phyloP scores from a whole-genome alignment of 1,140 invertebrate species.

The Branchinecta lynchi region DNA sequence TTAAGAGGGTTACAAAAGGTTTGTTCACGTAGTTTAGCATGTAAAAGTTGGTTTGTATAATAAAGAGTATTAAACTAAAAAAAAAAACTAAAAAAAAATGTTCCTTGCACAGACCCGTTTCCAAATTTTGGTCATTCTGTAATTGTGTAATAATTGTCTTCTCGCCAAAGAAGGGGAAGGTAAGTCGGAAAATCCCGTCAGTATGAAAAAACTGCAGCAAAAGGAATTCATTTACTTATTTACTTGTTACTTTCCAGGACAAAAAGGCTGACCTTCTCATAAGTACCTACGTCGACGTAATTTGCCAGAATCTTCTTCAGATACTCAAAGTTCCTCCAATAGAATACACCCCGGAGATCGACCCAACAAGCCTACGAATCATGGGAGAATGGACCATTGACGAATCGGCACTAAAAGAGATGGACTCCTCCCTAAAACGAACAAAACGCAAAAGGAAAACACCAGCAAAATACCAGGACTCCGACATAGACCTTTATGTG shows the following conservation, averaged over 20 bases:
- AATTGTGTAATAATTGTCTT: too few species aligned
- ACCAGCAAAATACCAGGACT: background rate
- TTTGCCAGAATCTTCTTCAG: conserved; percentile 59
- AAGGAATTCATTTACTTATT: too few species aligned
- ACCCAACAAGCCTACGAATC: conserved; percentile 40
- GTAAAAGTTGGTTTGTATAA: too few species aligned
- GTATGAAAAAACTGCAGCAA: too few species aligned
- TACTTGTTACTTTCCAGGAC: conserved; percentile 44
- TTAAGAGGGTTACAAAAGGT: too few species aligned
- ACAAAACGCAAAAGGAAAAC: background rate
- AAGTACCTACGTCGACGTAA: conserved; percentile 71
- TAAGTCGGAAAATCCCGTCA: too few species aligned
- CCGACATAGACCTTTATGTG: background rate
- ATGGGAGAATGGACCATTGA: background rate
- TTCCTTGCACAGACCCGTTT: too few species aligned
- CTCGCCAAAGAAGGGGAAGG: too few species aligned
- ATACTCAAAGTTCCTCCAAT: conserved; percentile 51
- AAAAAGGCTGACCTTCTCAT: conserved; percentile 80
- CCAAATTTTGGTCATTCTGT: too few species aligned
- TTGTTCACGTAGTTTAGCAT: too few species aligned
- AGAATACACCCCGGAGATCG: conserved; percentile 44
- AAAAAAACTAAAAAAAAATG: too few species aligned
- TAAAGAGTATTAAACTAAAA: too few species aligned
- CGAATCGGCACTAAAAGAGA: background rate
- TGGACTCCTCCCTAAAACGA: background rate